Conservation (phyloP, 2,888 invertebrate genomes). For the Leptinotarsa juncta region DNA sequence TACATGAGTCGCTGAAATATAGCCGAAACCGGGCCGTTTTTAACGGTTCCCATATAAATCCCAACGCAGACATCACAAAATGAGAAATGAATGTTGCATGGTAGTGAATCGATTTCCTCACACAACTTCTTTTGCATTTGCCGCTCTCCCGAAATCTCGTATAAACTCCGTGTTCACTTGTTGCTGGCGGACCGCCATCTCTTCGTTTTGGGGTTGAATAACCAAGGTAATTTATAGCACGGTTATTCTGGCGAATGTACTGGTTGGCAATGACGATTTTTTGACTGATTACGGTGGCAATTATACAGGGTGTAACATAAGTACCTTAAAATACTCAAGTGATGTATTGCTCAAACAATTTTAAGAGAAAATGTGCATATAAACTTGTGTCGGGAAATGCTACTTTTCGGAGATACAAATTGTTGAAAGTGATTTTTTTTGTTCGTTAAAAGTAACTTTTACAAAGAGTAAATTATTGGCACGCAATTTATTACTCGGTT, state of each 20-base stretch:
- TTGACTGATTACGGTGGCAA: background rate
- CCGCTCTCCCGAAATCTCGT: slow-evolving; percentile 40
- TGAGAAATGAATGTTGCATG: slow-evolving; percentile 37
- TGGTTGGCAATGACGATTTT: background rate
- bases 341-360: too few species aligned
- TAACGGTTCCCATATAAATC: slow-evolving; percentile 16
- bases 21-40: slow-evolving; percentile 1
- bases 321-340: too few species aligned
- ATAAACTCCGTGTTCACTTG: slow-evolving; percentile 34
- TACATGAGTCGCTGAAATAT: slow-evolving; percentile 12
- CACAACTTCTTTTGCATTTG: slow-evolving; percentile 16
- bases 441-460: too few species aligned
- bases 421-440: too few species aligned
- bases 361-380: too few species aligned
- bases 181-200: slow-evolving; percentile 24
- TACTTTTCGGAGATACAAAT: too few species aligned
- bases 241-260: background rate
- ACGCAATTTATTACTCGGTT: too few species aligned
- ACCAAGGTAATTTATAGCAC: slow-evolving; percentile 29
- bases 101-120: slow-evolving; percentile 40
- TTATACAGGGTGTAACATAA: too few species aligned
- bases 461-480: too few species aligned
- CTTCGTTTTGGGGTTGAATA: slow-evolving; percentile 19
- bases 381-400: too few species aligned
- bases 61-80: slow-evolving; percentile 30